These are phyloP conservation scores for Anser brachyrhynchus DNA, from an alignment of 2,113 vertebrate genomes.

Conservation along the genomic window DNA sequence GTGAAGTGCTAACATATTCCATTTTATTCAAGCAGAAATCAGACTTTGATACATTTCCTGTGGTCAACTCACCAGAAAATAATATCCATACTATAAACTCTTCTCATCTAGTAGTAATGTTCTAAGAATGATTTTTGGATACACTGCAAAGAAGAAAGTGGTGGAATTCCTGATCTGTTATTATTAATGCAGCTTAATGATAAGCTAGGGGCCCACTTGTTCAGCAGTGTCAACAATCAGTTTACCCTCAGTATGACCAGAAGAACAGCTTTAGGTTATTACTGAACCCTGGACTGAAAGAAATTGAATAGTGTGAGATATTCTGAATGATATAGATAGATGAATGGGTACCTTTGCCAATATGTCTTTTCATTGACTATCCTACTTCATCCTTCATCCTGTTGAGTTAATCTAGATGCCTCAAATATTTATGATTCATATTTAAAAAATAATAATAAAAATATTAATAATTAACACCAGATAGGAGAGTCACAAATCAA, in stretches of 20 bases:
- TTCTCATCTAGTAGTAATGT: not conserved
- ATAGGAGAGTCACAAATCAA: not conserved
- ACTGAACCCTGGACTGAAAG: not conserved
- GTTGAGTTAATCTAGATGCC: not conserved
- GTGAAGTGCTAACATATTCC: not conserved
- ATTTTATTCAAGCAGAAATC: not conserved
- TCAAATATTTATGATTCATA: not conserved
- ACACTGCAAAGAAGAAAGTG: not conserved
- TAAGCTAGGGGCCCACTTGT: not conserved
- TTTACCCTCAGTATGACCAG: not conserved
- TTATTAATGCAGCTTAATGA: not conserved
- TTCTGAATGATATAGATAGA: not conserved
- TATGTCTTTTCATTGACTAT: not conserved
- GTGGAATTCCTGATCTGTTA: not conserved
- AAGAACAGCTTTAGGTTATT: not conserved
- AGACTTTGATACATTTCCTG: not conserved
- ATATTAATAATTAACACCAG: not conserved
- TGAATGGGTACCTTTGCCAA: not conserved
- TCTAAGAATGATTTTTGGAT: not conserved
- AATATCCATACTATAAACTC: not conserved
- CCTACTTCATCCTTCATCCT: not conserved
- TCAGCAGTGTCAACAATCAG: not conserved
- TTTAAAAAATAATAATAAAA: no score
- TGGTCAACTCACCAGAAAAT: not conserved
- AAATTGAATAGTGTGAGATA: not conserved